Evolutionary conservation across 2,113 vertebrate genomes (phyloP), one percentile per base, ranked within the genome.

Genomic region (Nothocercus julius): DNA sequence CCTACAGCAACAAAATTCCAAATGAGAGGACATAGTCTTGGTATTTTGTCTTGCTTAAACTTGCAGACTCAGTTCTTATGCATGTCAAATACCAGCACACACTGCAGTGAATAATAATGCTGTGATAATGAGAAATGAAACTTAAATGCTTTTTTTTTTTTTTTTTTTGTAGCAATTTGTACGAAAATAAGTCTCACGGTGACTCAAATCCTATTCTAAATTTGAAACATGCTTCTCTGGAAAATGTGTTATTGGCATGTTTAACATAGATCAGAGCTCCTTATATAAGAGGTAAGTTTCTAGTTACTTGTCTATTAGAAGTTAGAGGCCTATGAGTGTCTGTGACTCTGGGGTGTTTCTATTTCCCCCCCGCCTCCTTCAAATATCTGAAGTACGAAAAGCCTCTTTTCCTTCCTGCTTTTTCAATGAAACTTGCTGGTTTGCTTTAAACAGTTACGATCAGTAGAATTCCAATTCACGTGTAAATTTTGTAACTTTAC

Each of bases 61-160:
- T 88, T 87, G 51, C 1, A 63, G 82, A 81, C 94, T 93, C 89
- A 70, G 34, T 88, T 94, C 81, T 93, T 82, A 66, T 59, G 32
- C 73, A 69, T 94, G 59, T 93, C 92, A 93, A 93, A 95, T 66
- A 92, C 58, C 85, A 95, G 58, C 54, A 78, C 56, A 49, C 40
- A n/a, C 36, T 93, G 53, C n/a, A 30, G 73, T 59, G 78, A 96
- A 96, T 96, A 96, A 96, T 88, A 95, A 53, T 75, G 38, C 77
- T 45, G 34, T 85, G 49, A 92, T 97, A 97, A 97, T 95, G 89
- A 96, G 95, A 97, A 82, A 96, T 73, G 96, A 96, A 96, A 96
- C 93, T 89, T 93, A 95, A 79, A 92, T 96, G 67, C n/a, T 16
- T 91, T 97, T 97, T 34, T 13, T n/a, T 70, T 95, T 98, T 95